These are phyloP conservation scores for Mionectes macconnelli DNA, from an alignment of 2,113 vertebrate genomes.

Conservation along the genomic window DNA sequence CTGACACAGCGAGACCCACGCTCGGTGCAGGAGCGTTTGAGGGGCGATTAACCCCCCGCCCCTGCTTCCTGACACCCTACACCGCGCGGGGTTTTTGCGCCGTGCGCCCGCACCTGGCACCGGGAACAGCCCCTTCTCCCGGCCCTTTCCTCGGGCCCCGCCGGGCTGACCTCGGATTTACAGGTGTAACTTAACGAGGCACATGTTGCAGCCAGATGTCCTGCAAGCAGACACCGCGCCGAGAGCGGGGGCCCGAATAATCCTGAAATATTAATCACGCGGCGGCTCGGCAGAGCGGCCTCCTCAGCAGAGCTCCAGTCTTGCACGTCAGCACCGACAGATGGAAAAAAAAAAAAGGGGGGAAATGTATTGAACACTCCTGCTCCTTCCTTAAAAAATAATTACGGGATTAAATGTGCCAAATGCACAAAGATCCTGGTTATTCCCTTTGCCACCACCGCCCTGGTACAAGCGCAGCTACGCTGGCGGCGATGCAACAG, in stretches of 20 bases:
- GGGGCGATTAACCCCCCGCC: constrained; percentile 23
- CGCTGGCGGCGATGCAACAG: not conserved
- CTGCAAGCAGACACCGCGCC: constrained; percentile 13
- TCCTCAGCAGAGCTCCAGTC: constrained; percentile 25
- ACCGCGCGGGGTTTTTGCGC: not conserved
- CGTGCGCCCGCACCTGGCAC: constrained; percentile 60
- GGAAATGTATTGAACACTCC: constrained; percentile 55
- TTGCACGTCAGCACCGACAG: constrained; percentile 65
- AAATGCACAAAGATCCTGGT: constrained; percentile 31
- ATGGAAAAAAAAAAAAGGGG: constrained; percentile 67
- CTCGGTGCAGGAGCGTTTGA: not conserved
- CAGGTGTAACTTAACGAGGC: constrained; percentile 73
- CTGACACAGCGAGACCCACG: not conserved
- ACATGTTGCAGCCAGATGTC: constrained; percentile 75
- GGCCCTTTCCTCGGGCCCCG: not conserved
- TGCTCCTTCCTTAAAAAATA: constrained; percentile 47
- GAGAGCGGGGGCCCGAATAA: not conserved
- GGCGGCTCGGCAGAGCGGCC: constrained; percentile 40
- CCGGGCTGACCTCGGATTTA: constrained; percentile 14
- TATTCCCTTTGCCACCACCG: constrained; percentile 12
- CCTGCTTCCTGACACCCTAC: constrained; percentile 52
- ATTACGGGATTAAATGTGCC: constrained; percentile 70
- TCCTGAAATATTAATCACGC: constrained; percentile 57
- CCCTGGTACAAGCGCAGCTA: not conserved
- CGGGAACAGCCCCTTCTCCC: constrained; percentile 30